phyloP scores from a whole-genome alignment of 2,113 vertebrate genomes.

The Oreochromis niloticus region DNA sequence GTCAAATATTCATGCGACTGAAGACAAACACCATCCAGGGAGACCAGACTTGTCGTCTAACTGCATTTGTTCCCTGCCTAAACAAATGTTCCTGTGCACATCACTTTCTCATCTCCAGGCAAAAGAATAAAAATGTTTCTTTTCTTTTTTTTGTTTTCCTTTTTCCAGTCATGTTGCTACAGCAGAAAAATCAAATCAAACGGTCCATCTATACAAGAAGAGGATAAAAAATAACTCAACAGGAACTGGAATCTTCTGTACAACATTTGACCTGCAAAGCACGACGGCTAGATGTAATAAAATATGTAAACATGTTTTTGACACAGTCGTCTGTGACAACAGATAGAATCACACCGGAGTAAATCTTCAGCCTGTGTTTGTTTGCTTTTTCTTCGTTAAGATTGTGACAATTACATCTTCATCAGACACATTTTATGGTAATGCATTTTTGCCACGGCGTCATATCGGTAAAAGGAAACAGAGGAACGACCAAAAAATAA shows the following conservation, averaged over 20 bases:
- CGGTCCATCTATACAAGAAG: conserved; percentile 75
- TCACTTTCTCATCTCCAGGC: conserved; percentile 64
- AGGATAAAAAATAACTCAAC: conserved; percentile 56
- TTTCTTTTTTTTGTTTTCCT: neutral
- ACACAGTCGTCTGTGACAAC: conserved; percentile 89
- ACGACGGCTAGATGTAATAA: conserved; percentile 87
- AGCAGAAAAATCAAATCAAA: conserved; percentile 58
- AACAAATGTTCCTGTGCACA: conserved; percentile 75
- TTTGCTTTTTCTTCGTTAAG: conserved; percentile 25
- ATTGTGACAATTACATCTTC: conserved; percentile 65
- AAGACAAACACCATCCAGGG: conserved; percentile 80
- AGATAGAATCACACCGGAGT: conserved; percentile 79
- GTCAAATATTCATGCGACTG: conserved; percentile 89
- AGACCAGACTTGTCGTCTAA: conserved; percentile 85
- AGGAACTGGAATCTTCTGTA: conserved; percentile 81
- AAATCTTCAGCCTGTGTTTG: conserved; percentile 66
- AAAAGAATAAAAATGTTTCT: conserved; percentile 18
- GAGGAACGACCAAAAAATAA: neutral
- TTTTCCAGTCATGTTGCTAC: conserved; percentile 45
- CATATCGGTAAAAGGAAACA: neutral
- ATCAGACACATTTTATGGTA: conserved; percentile 74
- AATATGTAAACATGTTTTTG: conserved; percentile 96
- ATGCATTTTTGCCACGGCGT: conserved; percentile 62
- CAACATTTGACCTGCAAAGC: conserved; percentile 82
- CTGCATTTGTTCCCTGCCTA: conserved; percentile 79